Percentiles rank a stretch among this genome's conserved stretches.
Evolutionary conservation across 2,888 invertebrate genomes (phyloP).

Genomic region (Unio delphinus): DNA sequence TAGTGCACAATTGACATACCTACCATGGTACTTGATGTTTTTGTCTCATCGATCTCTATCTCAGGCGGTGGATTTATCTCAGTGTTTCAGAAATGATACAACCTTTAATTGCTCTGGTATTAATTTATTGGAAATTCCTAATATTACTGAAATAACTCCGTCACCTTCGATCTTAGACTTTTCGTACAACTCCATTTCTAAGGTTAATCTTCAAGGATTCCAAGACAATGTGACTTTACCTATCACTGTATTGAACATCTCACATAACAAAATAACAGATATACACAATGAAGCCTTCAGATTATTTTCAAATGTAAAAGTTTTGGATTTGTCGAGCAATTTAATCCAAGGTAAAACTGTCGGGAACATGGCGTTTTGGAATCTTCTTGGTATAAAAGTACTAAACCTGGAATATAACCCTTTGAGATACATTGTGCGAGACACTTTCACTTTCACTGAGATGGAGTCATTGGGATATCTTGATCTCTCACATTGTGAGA

Average conservation of each 20-base stretch:
- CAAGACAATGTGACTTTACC: slow-evolving; percentile 10
- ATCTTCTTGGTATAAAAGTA: slow-evolving; percentile 10
- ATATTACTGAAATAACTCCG: not conserved
- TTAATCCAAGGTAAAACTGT: slow-evolving; percentile 13
- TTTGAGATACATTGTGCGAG: slow-evolving; percentile 9
- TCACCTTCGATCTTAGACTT: slow-evolving; percentile 12
- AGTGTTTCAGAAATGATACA: no score
- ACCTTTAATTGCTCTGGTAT: no score
- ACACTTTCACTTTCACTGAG: slow-evolving; percentile 25
- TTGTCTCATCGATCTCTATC: no score
- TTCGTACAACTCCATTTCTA: slow-evolving; percentile 20
- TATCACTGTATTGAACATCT: slow-evolving; percentile 10
- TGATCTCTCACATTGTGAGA: slow-evolving; percentile 27
- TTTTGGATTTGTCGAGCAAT: slow-evolving; percentile 29
- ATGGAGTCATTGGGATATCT: slow-evolving; percentile 14
- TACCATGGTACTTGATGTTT: no score
- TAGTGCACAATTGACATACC: no score
- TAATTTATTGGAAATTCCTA: slow-evolving; percentile 6
- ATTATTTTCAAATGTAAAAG: slow-evolving; percentile 9
- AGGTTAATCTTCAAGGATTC: slow-evolving; percentile 9
- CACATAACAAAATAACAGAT: slow-evolving; percentile 17
- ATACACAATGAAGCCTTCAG: slow-evolving; percentile 16
- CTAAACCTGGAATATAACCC: slow-evolving; percentile 27
- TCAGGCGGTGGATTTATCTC: no score
- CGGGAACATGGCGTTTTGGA: slow-evolving; percentile 14